Base-by-base conservation (phyloP, 2,888 invertebrate species). In the Netelia virgata region DNA sequence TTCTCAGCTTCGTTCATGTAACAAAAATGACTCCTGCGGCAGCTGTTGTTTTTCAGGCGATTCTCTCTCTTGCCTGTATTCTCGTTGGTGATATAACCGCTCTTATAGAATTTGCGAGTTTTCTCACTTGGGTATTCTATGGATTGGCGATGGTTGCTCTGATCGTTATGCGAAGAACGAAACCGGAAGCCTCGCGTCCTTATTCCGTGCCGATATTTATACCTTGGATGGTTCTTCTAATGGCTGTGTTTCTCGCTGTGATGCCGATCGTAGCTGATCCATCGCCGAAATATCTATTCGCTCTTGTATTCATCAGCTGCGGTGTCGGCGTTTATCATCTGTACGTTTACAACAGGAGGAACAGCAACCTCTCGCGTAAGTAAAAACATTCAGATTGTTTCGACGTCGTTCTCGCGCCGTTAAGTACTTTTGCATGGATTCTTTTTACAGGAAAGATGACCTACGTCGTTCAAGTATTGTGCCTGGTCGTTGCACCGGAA, bases 81-180 rank as follows among this genome's bases (percentile, higher is more conserved):
- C 90, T 96, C 64, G 95, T 96, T 36, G 97, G 97, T 77, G 95
- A 97, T 92, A 97, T 98, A 81, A 94, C 95, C 69, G 95, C 96
- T 1, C 94, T 98, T 14, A 98, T 98, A 87, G 97, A 97, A 89
- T 97, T 98, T 92, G 97, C 97, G 61, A 97, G 97, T 92, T 98
- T 98, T 94, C 95, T 97, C 85, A 96, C 97, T 23, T 98, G 98
- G 98, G 95, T 97, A 84, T 97, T 97, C 94, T 98, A 98, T 92
- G 98, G 97, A 0, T 93, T 96, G 0, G 97, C 97, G 0, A 97
- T 98, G 96, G 95, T 97, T 0, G 96, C 97, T 0, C 94, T 98
- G 18, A 92, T 98, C 50, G 95, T 97, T 0, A 94, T 98, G 90
- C 93, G 98, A 66, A 96, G 93, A 89, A 97, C 97, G 0, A 96